phyloP scores from a whole-genome alignment of 1,140 invertebrate species.

The Procambarus clarkii region DNA sequence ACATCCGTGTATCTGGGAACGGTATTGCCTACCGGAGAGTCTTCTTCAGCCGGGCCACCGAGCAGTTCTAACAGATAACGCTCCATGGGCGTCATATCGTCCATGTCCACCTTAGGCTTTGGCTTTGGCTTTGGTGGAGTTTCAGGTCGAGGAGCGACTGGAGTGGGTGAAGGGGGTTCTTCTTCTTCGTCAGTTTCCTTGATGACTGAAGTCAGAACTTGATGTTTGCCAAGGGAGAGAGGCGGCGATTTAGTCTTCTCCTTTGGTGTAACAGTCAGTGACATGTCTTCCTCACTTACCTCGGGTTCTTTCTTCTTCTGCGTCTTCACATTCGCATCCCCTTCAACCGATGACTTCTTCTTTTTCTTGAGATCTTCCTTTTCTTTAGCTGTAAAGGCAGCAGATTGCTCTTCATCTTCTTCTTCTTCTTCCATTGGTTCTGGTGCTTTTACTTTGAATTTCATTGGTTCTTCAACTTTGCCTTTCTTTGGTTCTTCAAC shows the following conservation, averaged over 20 bases:
- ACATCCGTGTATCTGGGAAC: slow-evolving; percentile 13
- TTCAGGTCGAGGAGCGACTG: not conserved
- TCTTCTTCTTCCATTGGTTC: not conserved
- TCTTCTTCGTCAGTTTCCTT: slow-evolving; percentile 63
- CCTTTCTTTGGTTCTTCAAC: not conserved
- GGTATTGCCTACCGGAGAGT: slow-evolving; percentile 40
- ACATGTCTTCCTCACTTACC: slow-evolving; percentile 69
- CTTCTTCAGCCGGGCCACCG: slow-evolving; percentile 37
- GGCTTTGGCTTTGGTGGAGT: not conserved
- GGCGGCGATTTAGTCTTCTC: slow-evolving; percentile 63
- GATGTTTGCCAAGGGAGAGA: slow-evolving; percentile 42
- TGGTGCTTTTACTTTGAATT: not conserved
- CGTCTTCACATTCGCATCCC: slow-evolving; percentile 55
- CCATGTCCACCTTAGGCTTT: not conserved
- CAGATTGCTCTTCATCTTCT: slow-evolving; percentile 44
- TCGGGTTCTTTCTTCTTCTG: slow-evolving; percentile 75
- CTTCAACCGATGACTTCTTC: slow-evolving; percentile 54
- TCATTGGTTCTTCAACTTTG: not conserved
- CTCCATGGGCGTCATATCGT: slow-evolving; percentile 65
- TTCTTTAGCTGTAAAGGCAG: slow-evolving; percentile 47
- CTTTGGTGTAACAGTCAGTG: slow-evolving; percentile 60
- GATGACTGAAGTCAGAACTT: slow-evolving; percentile 63
- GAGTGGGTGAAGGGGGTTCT: slow-evolving; percentile 46
- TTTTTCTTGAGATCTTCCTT: slow-evolving; percentile 59
- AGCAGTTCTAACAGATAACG: slow-evolving; percentile 65